These are phyloP conservation scores for Lasius fuliginosus DNA, from an alignment of 2,888 invertebrate genomes.

Conservation along the genomic window DNA sequence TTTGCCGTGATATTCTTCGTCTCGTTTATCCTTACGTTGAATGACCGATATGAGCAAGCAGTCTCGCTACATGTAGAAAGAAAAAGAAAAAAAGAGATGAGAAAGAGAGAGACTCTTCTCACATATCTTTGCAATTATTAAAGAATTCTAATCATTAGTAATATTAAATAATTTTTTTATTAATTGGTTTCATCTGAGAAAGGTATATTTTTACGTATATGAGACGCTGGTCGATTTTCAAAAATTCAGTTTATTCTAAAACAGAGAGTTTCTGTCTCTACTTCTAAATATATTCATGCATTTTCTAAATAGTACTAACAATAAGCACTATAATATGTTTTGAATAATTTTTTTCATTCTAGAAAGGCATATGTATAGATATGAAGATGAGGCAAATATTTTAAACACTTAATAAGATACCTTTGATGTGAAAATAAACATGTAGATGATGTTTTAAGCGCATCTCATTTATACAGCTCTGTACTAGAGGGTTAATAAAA, in stretches of 20 bases:
- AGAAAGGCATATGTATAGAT: not conserved
- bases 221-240: not conserved
- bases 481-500: constrained; percentile 18
- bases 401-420: not conserved
- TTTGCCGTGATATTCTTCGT: constrained; percentile 63
- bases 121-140: not conserved
- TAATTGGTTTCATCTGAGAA: not conserved
- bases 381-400: not conserved
- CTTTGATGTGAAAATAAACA: not conserved
- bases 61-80: constrained; percentile 1
- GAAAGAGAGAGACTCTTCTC: not conserved
- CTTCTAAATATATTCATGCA: not conserved
- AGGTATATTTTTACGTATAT: not conserved
- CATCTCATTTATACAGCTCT: not conserved
- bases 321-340: not conserved
- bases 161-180: not conserved
- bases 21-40: constrained; percentile 55
- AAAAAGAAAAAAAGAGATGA: not conserved
- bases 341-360: too few species aligned
- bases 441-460: not conserved
- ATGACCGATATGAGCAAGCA: constrained; percentile 40
- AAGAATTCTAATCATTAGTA: not conserved
- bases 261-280: not conserved
- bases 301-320: not conserved
- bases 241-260: not conserved